Conservation (phyloP, 2,797 vertebrate genomes). For the Molossus molossus region DNA sequence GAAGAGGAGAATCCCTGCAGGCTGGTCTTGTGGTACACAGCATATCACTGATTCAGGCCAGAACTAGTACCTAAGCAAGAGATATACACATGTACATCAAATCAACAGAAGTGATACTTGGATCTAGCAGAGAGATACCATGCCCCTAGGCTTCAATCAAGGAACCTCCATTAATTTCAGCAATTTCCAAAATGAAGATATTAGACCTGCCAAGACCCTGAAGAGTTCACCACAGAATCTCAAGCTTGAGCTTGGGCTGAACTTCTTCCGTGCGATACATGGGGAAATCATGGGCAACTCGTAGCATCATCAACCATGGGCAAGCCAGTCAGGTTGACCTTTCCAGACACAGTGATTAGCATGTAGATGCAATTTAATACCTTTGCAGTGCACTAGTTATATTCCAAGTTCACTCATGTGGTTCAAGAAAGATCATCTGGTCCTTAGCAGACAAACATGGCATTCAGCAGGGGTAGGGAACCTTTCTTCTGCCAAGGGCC, state of each 20-base stretch:
- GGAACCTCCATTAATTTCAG: neutral
- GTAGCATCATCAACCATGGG: neutral
- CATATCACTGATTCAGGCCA: neutral
- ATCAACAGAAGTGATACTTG: neutral
- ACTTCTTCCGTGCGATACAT: no score
- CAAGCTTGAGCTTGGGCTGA: neutral
- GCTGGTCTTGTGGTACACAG: neutral
- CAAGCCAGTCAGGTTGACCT: neutral
- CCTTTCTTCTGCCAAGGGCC: no score
- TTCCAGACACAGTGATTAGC: neutral
- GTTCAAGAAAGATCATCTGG: neutral
- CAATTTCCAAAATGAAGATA: slow-evolving; percentile 21
- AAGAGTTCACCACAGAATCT: neutral
- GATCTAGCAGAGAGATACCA: neutral
- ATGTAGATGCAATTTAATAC: neutral
- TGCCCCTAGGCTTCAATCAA: neutral
- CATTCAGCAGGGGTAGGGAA: neutral
- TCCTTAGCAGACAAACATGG: neutral
- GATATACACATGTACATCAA: neutral
- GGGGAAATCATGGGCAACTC: neutral
- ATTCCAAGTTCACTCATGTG: neutral
- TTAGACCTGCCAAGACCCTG: neutral
- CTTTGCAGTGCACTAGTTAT: neutral
- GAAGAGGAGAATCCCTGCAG: neutral
- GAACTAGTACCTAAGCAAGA: neutral